These are phyloP conservation scores for Drosophila kanekoi DNA, from an alignment of 2,888 invertebrate species.

Conservation along the genomic window DNA sequence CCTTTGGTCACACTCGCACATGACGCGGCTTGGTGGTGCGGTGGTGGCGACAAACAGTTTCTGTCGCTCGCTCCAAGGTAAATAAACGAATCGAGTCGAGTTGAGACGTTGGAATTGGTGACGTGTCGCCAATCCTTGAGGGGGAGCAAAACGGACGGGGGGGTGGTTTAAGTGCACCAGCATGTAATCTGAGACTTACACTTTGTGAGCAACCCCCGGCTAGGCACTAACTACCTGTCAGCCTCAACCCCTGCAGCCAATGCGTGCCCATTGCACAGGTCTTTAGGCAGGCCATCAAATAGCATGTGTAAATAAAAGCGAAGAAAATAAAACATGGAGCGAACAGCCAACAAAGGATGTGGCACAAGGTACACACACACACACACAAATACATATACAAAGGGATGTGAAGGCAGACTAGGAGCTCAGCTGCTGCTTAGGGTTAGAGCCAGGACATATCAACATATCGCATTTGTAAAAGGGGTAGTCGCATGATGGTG, in stretches of 20 bases:
- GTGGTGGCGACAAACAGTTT: constrained; percentile 54
- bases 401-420: constrained; percentile 7
- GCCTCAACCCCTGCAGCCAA: constrained; percentile 9
- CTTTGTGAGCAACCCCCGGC: constrained; percentile 56
- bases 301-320: constrained; percentile 67
- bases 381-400: constrained; percentile 11
- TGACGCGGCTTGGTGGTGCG: constrained; percentile 17
- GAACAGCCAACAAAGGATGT: constrained; percentile 37
- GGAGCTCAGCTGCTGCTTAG: constrained; percentile 2
- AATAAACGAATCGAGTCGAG: constrained; percentile 41
- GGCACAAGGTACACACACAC: constrained; percentile 18
- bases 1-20: constrained; percentile 41
- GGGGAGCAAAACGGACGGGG: not conserved
- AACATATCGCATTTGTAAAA: constrained; percentile 35
- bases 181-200: constrained; percentile 74
- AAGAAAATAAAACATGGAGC: constrained; percentile 36
- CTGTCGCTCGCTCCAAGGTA: constrained; percentile 45
- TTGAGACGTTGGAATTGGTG: constrained; percentile 27
- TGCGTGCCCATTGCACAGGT: constrained; percentile 39
- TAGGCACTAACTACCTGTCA: constrained; percentile 33
- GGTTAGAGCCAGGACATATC: constrained; percentile 18
- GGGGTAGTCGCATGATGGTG: constrained; percentile 29
- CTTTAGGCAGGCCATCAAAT: constrained; percentile 63
- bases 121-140: constrained; percentile 32
- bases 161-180: constrained; percentile 45